Conservation (phyloP, 2,888 invertebrate species). For the Ophioninae sp. region DNA sequence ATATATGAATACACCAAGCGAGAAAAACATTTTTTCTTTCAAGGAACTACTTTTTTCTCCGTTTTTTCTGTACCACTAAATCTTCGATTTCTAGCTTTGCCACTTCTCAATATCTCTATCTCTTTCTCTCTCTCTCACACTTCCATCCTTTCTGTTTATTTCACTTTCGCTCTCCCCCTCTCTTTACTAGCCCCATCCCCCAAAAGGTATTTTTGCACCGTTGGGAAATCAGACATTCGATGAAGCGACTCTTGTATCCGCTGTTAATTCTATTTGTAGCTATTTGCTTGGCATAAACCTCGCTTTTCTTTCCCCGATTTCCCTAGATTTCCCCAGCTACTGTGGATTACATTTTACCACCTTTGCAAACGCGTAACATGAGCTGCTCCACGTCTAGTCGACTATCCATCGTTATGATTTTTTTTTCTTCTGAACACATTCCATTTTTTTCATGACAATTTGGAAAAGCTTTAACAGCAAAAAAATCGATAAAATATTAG, state of each 20-base stretch:
- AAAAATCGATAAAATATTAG: neutral
- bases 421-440: neutral
- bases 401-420: neutral
- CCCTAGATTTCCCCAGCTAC: slow-evolving; percentile 36
- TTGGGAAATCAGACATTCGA: slow-evolving; percentile 76
- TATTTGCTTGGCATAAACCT: slow-evolving; percentile 66
- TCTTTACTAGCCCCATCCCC: slow-evolving; percentile 48
- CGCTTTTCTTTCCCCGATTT: slow-evolving; percentile 50
- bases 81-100: slow-evolving; percentile 35
- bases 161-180: neutral
- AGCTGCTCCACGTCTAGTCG: slow-evolving; percentile 14
- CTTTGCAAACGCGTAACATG: slow-evolving; percentile 4
- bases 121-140: slow-evolving; percentile 37
- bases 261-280: slow-evolving; percentile 75
- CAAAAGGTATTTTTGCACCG: slow-evolving; percentile 73
- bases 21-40: slow-evolving; percentile 66
- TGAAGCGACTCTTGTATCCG: slow-evolving; percentile 69
- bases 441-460: neutral
- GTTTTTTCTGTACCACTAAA: slow-evolving; percentile 11
- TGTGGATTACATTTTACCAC: slow-evolving; percentile 19
- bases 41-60: slow-evolving; percentile 28
- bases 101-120: slow-evolving; percentile 6
- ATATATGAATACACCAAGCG: slow-evolving; percentile 52
- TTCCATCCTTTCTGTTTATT: neutral
- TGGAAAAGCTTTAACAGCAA: neutral